Evolutionary conservation across 2,797 vertebrate species (phyloP), one percentile per base, ranked within the genome.

Genomic region (Manis javanica): DNA sequence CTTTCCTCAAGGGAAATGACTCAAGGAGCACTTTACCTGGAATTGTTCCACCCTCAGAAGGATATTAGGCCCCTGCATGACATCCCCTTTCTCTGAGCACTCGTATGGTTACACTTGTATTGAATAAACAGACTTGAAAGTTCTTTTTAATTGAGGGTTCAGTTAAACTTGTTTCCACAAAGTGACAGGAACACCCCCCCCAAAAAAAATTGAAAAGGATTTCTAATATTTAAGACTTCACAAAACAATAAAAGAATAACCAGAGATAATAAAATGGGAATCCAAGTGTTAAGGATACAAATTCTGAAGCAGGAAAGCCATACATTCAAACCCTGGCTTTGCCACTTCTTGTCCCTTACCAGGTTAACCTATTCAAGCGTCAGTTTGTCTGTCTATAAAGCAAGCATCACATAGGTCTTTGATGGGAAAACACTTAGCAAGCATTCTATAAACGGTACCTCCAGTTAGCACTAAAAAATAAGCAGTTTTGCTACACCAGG

Each of bases 281-380:
- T 24, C 57, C 5, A 0, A 34, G 63, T 37, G 5, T 55, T 95
- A 69, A 79, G 51, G 39, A 31, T 71, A 72, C 2, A 68, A n/a
- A 55, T 69, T 83, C 46, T 64, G 23, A 93, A 87, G 57, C 15
- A 71, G 34, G 34, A 85, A 63, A 94, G n/a, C 42, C 55, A 0
- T 19, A 51, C 69, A 55, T 91, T 95, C 83, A 83, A 84, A 59
- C 84, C 39, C 24, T 74, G 23, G 14, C 57, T 96, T 82, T 89
- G 82, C 21, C 66, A 23, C 42, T 92, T 86, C 55, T 72, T 89
- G 34, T 3, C 39, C 59, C 39, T 82, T 64, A 29, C 23, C 16
- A 81, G 90, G 16, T 51, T 18, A 46, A 46, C 31, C 26, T 37
- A 34, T 18, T 5, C 39, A 49, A 71, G 37, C 59, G 42, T 87